Conservation (phyloP, 2,888 invertebrate genomes). For the Leucophenga maculata region DNA sequence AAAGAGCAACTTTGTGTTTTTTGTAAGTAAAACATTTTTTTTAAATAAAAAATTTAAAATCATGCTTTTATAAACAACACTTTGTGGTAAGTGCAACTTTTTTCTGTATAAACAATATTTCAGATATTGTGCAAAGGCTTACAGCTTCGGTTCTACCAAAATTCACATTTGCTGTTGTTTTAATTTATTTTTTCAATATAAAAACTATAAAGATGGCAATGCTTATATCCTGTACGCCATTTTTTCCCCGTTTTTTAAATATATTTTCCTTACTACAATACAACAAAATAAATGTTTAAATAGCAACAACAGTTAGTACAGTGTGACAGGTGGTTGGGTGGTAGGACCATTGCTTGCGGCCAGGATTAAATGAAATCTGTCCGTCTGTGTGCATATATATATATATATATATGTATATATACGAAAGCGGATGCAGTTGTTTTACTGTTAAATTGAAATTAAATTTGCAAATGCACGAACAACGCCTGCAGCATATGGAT, state of each 20-base stretch:
- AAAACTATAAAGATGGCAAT: neutral
- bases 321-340: neutral
- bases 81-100: too few species aligned
- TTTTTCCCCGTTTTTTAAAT: too few species aligned
- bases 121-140: too few species aligned
- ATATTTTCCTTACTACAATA: neutral
- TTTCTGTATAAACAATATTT: too few species aligned
- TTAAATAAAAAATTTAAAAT: too few species aligned
- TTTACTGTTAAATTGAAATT: slow-evolving; percentile 19
- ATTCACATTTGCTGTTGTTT: neutral
- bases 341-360: slow-evolving; percentile 9
- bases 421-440: slow-evolving; percentile 12
- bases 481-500: neutral
- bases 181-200: neutral
- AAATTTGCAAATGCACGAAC: slow-evolving; percentile 15
- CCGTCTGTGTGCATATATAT: too few species aligned
- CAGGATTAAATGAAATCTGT: slow-evolving; percentile 14
- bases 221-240: too few species aligned
- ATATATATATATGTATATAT: neutral
- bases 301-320: neutral
- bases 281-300: neutral
- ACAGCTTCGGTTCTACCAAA: neutral
- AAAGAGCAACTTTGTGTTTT: too few species aligned
- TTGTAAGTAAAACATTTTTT: too few species aligned
- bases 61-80: too few species aligned